Conservation (phyloP, 2,797 vertebrate species). For the Gymnocypris eckloni region DNA sequence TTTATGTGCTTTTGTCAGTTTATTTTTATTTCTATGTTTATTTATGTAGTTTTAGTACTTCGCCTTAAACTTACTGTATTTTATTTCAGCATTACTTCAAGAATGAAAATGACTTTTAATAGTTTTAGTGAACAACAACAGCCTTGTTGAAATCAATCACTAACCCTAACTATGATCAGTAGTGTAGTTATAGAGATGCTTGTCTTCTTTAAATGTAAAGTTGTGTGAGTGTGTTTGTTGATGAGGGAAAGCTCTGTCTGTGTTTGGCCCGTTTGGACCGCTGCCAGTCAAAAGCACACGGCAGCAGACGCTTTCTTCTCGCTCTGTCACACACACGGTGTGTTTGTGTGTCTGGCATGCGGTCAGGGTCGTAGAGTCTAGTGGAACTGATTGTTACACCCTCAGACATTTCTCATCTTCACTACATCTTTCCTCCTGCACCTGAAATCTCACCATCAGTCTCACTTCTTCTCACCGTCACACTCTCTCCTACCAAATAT, state of each 20-base stretch:
- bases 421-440: slow-evolving; percentile 38
- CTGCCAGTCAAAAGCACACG: slow-evolving; percentile 14
- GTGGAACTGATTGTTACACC: slow-evolving; percentile 56
- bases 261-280: slow-evolving; percentile 19
- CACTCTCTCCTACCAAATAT: slow-evolving; percentile 7
- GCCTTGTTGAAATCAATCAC: neutral
- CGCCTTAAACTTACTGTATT: neutral
- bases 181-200: neutral
- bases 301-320: slow-evolving; percentile 16
- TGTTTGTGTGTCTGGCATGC: slow-evolving; percentile 43
- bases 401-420: slow-evolving; percentile 34
- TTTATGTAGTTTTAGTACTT: neutral
- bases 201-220: neutral
- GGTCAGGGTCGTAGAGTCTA: slow-evolving; percentile 55
- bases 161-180: neutral
- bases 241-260: slow-evolving; percentile 21
- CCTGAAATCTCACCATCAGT: slow-evolving; percentile 51
- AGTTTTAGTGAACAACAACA: neutral
- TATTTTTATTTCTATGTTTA: neutral
- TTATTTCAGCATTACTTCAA: neutral
- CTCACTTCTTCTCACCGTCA: slow-evolving; percentile 21
- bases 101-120: neutral
- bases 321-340: slow-evolving; percentile 46
- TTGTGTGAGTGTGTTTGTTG: neutral
- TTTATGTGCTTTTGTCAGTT: no score